Conservation (phyloP, 2,888 invertebrate species). For the Cheilosia scutellata region DNA sequence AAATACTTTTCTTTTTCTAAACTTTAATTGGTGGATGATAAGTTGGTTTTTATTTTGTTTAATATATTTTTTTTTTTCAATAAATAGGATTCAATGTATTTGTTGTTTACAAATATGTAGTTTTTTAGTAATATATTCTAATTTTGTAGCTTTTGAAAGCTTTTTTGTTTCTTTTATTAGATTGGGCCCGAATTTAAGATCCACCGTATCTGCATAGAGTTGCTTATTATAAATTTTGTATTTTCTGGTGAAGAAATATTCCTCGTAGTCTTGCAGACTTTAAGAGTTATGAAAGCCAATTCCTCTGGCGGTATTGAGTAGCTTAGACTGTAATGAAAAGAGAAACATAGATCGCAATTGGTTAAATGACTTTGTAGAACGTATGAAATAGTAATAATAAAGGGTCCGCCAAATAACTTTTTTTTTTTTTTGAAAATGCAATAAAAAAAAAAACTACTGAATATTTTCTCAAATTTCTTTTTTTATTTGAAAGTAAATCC, state of each 20-base stretch:
- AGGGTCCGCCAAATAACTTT: too few relatives aligned
- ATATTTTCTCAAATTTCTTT: too few relatives aligned
- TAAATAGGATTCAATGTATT: constrained; percentile 50
- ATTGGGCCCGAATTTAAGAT: constrained; percentile 40
- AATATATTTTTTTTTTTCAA: constrained; percentile 34
- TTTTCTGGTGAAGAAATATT: constrained; percentile 50
- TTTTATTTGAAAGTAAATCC: too few relatives aligned
- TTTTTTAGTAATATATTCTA: constrained; percentile 28
- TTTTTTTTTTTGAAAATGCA: too few relatives aligned
- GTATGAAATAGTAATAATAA: too few relatives aligned
- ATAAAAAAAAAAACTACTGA: too few relatives aligned
- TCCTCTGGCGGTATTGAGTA: constrained; percentile 5
- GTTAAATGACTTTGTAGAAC: background rate
- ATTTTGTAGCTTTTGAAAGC: constrained; percentile 5
- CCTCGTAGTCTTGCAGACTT: constrained; percentile 37
- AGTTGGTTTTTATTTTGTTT: constrained; percentile 23
- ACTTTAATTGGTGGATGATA: constrained; percentile 55
- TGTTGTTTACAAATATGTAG: constrained; percentile 22
- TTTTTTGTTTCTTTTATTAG: background rate
- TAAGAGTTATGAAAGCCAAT: constrained; percentile 25
- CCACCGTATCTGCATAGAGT: constrained; percentile 23
- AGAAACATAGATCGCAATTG: background rate
- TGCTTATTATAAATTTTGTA: constrained; percentile 34
- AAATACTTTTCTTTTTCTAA: constrained; percentile 54
- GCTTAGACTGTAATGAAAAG: constrained; percentile 55